phyloP scores from a whole-genome alignment of 2,797 vertebrate genomes.

The Hemibagrus guttatus region DNA sequence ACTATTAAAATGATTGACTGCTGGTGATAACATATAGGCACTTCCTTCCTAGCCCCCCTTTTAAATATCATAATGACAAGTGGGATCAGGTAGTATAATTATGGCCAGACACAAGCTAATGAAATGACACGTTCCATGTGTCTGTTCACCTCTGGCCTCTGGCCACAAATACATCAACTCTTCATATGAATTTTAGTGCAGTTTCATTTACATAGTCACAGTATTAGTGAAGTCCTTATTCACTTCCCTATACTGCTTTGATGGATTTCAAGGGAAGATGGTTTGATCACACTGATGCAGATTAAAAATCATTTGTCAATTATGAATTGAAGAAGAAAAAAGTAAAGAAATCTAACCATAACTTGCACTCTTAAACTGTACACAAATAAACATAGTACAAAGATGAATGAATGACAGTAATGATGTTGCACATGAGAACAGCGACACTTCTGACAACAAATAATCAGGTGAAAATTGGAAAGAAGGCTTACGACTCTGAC shows the following conservation, averaged over 20 bases:
- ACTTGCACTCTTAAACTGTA: neutral
- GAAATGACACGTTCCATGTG: neutral
- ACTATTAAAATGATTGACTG: slow-evolving; percentile 4
- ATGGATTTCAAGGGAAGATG: slow-evolving; percentile 61
- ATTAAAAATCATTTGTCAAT: slow-evolving; percentile 58
- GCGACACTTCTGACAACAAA: neutral
- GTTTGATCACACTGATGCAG: slow-evolving; percentile 72
- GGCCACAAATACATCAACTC: neutral
- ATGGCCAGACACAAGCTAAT: neutral
- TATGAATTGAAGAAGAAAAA: slow-evolving; percentile 1
- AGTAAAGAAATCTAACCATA: neutral
- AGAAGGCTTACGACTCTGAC: neutral
- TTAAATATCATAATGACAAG: neutral
- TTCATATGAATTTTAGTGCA: neutral
- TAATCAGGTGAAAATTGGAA: neutral
- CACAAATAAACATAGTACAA: neutral
- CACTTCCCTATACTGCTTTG: neutral
- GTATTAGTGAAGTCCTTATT: neutral
- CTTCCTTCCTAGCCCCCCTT: neutral
- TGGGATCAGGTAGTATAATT: neutral
- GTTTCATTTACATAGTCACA: neutral
- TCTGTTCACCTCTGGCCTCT: neutral
- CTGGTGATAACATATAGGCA: slow-evolving; percentile 13
- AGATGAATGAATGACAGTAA: neutral
- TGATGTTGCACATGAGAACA: neutral